phyloP scores from a whole-genome alignment of 1,140 invertebrate species.

The Ceratitis capitata region DNA sequence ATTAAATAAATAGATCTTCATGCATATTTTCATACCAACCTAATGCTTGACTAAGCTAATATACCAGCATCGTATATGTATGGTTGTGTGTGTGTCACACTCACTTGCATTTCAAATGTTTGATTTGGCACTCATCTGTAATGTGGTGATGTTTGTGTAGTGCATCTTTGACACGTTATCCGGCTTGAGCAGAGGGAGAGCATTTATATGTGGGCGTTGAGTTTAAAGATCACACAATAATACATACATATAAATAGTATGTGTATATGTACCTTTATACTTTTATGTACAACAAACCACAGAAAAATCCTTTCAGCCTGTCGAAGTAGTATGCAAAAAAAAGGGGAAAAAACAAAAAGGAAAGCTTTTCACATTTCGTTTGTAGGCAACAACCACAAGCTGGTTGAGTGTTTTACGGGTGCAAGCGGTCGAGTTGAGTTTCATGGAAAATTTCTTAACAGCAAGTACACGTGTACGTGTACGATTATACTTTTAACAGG shows the following conservation, averaged over 20 bases:
- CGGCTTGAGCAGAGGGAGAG: background rate
- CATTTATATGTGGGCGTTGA: background rate
- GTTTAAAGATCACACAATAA: background rate
- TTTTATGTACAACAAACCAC: background rate
- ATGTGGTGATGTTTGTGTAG: background rate
- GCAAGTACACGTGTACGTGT: too few species aligned
- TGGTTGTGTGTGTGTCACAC: background rate
- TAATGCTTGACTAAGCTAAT: too few species aligned
- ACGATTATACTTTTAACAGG: too few species aligned
- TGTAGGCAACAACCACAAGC: background rate
- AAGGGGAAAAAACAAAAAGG: too few species aligned
- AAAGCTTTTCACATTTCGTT: constrained; percentile 20
- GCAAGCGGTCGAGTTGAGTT: background rate
- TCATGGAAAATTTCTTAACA: background rate
- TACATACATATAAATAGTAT: background rate
- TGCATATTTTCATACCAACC: too few species aligned
- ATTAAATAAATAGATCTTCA: too few species aligned
- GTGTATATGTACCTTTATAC: background rate
- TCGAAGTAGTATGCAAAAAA: too few species aligned
- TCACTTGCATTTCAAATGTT: background rate
- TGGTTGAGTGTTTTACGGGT: background rate
- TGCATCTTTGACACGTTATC: background rate
- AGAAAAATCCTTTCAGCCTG: background rate
- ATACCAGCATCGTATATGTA: too few species aligned
- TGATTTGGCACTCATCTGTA: background rate